Base-by-base conservation (phyloP, 2,797 vertebrate genomes). In the Pristis pectinata region DNA sequence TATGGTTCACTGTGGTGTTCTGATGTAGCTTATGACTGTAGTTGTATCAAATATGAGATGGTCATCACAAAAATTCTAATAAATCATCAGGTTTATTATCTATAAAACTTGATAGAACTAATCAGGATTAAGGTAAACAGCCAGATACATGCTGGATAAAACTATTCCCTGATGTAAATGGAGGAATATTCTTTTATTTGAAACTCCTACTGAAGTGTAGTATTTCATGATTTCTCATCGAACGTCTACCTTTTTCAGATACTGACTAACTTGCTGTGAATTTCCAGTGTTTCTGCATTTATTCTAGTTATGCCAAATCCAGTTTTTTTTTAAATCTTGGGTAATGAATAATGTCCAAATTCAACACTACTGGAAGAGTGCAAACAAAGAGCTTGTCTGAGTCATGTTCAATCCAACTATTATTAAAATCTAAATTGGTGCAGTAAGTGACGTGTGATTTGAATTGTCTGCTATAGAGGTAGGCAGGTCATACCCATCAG, bases 351-450 rank as follows among this genome's bases (percentile, higher is more conserved):
- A 64, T 41, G n/a, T 37, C 87, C 37, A 91, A 91, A 41, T 41
- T 37, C n/a, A 64, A 41, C 87, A 67, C n/a, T 0, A 67, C 67
- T 67, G 64, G 87, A 67, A 64, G 61, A 41, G 64, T 91, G n/a
- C 61, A 91, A 67, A 41, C 61, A 64, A 91, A 41, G 83, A 17
- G 59, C n/a, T 41, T 22, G 19, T 91, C 37, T 91, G n/a, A 91
- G 59, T 67, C 19, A 41, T 61, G 87, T 41, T 91, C 87, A 67
- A 67, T 91, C n/a, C 37, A 91, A 41, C n/a, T 91, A 64, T 91
- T 15, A 41, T 37, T 91, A 79, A 79, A n/a, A 67, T 59, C 15
- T 0, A 30, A 61, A 59, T 64, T 61, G 61, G 17, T 37, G 61
- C 53, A 61, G 3, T 56, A 13, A n/a, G 82, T 74, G 3, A 13